These are phyloP conservation scores for Antheraea mylitta DNA, from an alignment of 1,140 invertebrate genomes.

Conservation along the genomic window DNA sequence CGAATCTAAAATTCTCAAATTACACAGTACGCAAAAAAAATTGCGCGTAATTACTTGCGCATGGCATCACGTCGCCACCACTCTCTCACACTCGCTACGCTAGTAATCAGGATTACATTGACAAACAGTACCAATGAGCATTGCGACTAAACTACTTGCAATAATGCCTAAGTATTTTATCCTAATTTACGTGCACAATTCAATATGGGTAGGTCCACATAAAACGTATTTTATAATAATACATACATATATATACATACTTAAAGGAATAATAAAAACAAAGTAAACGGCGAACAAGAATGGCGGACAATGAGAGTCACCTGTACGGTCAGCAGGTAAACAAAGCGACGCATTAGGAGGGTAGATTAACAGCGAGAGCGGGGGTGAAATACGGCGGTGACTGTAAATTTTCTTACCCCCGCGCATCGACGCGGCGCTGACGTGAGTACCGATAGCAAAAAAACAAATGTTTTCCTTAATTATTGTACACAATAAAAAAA, in stretches of 20 bases:
- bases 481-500: too few species aligned
- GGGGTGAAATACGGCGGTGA: slow-evolving; percentile 70
- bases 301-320: slow-evolving; percentile 6
- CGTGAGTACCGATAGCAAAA: slow-evolving; percentile 50
- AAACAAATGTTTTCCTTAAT: slow-evolving; percentile 7
- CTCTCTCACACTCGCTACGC: too few species aligned
- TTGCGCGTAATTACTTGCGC: too few species aligned
- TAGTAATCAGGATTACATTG: too few species aligned
- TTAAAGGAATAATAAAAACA: neutral
- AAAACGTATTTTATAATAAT: neutral
- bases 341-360: slow-evolving; percentile 74
- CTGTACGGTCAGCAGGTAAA: slow-evolving; percentile 73
- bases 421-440: slow-evolving; percentile 68
- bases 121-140: too few species aligned
- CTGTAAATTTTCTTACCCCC: slow-evolving; percentile 75
- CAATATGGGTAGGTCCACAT: too few species aligned
- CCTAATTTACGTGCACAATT: too few species aligned
- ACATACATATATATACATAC: slow-evolving; percentile 5
- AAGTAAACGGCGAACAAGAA: slow-evolving; percentile 5
- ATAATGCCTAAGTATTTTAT: too few species aligned
- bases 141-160: too few species aligned
- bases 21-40: too few species aligned
- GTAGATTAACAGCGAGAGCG: slow-evolving; percentile 68
- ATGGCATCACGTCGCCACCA: too few species aligned
- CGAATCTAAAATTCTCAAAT: too few species aligned